These are phyloP conservation scores for Dryobates pubescens DNA, from an alignment of 2,797 vertebrate genomes.

Conservation along the genomic window DNA sequence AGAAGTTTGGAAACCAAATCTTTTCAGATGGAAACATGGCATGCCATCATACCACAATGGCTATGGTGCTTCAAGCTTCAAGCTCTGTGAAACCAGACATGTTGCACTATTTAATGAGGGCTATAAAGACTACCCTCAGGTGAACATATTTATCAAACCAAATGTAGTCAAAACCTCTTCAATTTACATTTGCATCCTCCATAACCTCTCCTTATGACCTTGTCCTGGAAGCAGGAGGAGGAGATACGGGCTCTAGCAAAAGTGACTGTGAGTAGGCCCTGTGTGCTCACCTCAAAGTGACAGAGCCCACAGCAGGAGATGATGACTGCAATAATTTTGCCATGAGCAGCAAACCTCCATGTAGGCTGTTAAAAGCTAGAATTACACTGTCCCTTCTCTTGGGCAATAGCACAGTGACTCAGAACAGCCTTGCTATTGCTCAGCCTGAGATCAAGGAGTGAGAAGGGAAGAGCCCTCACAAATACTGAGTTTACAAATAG, in stretches of 20 bases:
- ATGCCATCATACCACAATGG: fast-evolving
- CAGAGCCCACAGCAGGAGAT: not conserved
- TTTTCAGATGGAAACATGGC: fast-evolving
- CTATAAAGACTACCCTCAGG: not conserved
- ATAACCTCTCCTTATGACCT: not conserved
- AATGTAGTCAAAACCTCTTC: not conserved
- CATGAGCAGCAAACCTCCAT: not conserved
- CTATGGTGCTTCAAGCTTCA: not conserved
- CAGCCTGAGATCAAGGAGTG: slow-evolving; percentile 9
- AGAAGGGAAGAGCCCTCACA: slow-evolving; percentile 30
- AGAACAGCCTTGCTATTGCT: slow-evolving; percentile 26
- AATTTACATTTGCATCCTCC: not conserved
- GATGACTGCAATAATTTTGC: not conserved
- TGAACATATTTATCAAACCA: not conserved
- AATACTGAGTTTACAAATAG: slow-evolving; percentile 59
- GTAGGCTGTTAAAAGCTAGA: not conserved
- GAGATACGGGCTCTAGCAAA: not conserved
- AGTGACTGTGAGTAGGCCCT: not conserved
- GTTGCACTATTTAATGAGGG: not conserved
- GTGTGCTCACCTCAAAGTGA: not conserved
- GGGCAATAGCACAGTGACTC: not conserved
- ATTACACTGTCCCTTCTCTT: not conserved
- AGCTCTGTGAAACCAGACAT: not conserved
- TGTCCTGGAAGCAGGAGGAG: not conserved
- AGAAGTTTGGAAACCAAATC: not conserved